Base-by-base conservation (phyloP, 2,797 vertebrate species). In the Apogon hyalosoma region DNA sequence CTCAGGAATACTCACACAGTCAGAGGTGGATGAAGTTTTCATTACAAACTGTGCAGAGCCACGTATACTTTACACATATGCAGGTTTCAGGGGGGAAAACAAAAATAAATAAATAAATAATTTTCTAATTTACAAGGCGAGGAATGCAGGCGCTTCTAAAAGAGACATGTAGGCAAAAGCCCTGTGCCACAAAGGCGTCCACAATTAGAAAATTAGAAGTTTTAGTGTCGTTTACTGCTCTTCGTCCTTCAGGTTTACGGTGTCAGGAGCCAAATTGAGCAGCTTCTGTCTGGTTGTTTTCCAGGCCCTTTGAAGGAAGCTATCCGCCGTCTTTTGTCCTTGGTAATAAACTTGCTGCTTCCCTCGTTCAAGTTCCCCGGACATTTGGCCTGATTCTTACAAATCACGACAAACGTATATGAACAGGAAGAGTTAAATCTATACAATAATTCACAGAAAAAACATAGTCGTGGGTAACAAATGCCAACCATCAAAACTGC, bases 291-390 rank as follows among this genome's bases (percentile, higher is more conserved):
- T 96, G 93, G 83, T 92, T 93, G 72, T 92, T 96, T 81, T 82
- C 75, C 83, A 72, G 69, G 63, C 54, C 68, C 81, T 86, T 86
- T 87, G 85, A 94, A 95, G 80, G 95, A 94, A 16, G 95, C 95
- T 88, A 95, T 96, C 86, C 93, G 93, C 88, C 94, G 91, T 94
- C 96, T 90, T 94, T 97, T 99, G 93, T 98, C 96, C 94, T 98
- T 99, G 95, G 97, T 98, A 94, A 99, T 98, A 95, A 99, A 99
- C 94, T 98, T 98, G 94, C 95, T 95, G 90, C 95, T 95, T 87
- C 91, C 96, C 93, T 90, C 96, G 79, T 96, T 98, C 96, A 93
- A 98, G 97, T 94, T 98, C 97, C 92, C 94, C 94, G 80, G 94
- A 21, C 63, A 28, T 51, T 24, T 59, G 61, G 47, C 52, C 53